These are phyloP conservation scores for Uropetala carovei DNA, from an alignment of 2,888 invertebrate genomes.

Conservation along the genomic window DNA sequence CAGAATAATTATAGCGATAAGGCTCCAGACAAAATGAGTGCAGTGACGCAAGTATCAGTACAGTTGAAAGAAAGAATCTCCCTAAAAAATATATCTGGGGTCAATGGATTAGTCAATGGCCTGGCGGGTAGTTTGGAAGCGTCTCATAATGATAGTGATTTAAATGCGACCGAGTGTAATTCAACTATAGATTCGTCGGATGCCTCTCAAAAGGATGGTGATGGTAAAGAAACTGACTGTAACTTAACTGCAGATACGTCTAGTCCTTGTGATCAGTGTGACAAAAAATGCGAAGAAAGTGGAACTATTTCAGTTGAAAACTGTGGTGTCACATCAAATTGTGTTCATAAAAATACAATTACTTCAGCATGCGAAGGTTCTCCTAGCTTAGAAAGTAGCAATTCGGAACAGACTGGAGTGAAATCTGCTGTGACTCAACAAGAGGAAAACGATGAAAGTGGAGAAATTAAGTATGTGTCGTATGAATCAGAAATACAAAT, in stretches of 20 bases:
- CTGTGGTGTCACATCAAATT: constrained; percentile 51
- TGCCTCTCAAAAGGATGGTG: constrained; percentile 38
- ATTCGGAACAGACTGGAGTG: constrained; percentile 36
- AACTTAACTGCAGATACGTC: constrained; percentile 59
- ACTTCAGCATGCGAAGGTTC: constrained; percentile 36
- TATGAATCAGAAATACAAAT: constrained; percentile 98
- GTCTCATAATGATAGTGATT: constrained; percentile 65
- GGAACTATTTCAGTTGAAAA: constrained; percentile 64
- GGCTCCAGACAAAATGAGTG: constrained; percentile 61
- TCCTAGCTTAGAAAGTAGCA: constrained; percentile 45
- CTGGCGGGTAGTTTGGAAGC: constrained; percentile 66
- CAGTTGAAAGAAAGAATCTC: constrained; percentile 68
- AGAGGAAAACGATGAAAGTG: constrained; percentile 47
- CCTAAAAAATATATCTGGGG: constrained; percentile 67
- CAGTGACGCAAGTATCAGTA: constrained; percentile 65
- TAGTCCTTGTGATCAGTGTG: constrained; percentile 69
- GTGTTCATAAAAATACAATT: constrained; percentile 53
- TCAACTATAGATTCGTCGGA: constrained; percentile 53
- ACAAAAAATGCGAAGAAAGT: constrained; percentile 65
- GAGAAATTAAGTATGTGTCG: constrained; percentile 79
- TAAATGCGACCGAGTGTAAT: constrained; percentile 66
- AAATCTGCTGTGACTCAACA: constrained; percentile 17
- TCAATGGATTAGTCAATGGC: constrained; percentile 69
- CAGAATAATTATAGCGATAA: constrained; percentile 56
- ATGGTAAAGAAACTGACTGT: constrained; percentile 44